These are phyloP conservation scores for Phortica variegata DNA, from an alignment of 1,140 invertebrate species.

Conservation along the genomic window DNA sequence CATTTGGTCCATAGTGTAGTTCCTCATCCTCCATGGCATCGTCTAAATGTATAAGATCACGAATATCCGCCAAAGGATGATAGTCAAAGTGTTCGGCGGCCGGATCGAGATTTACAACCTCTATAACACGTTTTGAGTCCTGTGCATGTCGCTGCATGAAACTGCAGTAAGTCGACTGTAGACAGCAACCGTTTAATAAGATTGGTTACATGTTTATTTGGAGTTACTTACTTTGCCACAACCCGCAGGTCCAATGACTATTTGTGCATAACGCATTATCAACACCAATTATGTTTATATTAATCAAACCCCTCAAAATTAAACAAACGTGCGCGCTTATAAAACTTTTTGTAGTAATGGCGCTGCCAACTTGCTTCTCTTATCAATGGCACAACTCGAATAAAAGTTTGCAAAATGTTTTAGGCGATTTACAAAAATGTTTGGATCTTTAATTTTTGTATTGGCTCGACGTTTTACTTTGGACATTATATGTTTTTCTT, in stretches of 20 bases:
- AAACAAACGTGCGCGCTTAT: too few relatives aligned
- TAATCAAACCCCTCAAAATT: neutral
- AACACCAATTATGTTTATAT: neutral
- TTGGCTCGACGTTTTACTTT: too few relatives aligned
- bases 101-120: constrained; percentile 96
- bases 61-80: constrained; percentile 81
- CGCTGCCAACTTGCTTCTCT: too few relatives aligned
- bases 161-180: constrained; percentile 91
- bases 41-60: constrained; percentile 91
- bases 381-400: too few relatives aligned
- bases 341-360: too few relatives aligned
- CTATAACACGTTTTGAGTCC: constrained; percentile 70
- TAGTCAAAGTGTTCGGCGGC: constrained; percentile 97
- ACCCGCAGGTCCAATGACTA: constrained; percentile 94
- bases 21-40: constrained; percentile 97
- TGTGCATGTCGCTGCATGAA: constrained; percentile 83
- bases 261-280: constrained; percentile 87
- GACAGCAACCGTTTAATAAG: neutral
- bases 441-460: too few relatives aligned
- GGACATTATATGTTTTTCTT: too few relatives aligned
- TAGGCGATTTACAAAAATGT: too few relatives aligned
- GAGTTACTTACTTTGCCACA: constrained; percentile 79
- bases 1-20: constrained; percentile 95
- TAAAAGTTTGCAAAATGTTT: too few relatives aligned
- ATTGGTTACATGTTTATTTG: constrained; percentile 1